These are phyloP conservation scores for Ectropis grisescens DNA, from an alignment of 1,140 invertebrate species.

Conservation along the genomic window DNA sequence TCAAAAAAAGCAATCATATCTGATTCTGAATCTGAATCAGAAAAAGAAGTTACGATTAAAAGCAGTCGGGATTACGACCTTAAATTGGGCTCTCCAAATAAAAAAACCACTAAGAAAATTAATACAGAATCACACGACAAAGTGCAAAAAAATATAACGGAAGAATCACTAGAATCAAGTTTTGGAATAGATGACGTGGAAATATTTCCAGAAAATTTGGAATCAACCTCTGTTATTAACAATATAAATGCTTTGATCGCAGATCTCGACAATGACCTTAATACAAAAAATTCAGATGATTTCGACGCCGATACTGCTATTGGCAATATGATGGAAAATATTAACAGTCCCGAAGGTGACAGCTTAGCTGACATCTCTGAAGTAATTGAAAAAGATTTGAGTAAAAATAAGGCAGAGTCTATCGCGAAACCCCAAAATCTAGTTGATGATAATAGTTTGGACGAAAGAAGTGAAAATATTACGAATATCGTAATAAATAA, in stretches of 20 bases:
- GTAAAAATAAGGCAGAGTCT: conserved; percentile 1
- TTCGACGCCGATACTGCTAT: conserved; percentile 22
- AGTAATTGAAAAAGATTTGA: background rate
- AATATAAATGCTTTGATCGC: conserved; percentile 55
- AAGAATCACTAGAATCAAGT: conserved; percentile 4
- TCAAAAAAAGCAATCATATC: conserved; percentile 7
- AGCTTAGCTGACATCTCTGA: conserved; percentile 5
- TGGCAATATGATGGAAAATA: conserved; percentile 32
- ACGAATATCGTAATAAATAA: too few relatives aligned
- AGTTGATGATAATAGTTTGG: too few relatives aligned
- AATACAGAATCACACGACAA: too few relatives aligned
- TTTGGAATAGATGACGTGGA: conserved; percentile 38
- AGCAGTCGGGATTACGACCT: too few relatives aligned
- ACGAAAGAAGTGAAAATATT: too few relatives aligned
- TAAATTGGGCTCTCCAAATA: too few relatives aligned
- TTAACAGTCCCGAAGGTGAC: conserved; percentile 13
- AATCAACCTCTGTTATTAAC: conserved; percentile 38
- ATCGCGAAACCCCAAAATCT: background rate
- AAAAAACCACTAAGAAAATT: too few relatives aligned
- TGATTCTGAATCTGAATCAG: conserved; percentile 14
- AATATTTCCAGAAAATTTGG: conserved; percentile 42
- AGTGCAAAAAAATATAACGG: too few relatives aligned
- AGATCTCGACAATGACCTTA: conserved; percentile 46
- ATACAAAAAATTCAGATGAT: conserved; percentile 23
- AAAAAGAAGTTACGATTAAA: background rate